phyloP scores from a whole-genome alignment of 2,888 invertebrate genomes.

The Aproaerema taeniolella region DNA sequence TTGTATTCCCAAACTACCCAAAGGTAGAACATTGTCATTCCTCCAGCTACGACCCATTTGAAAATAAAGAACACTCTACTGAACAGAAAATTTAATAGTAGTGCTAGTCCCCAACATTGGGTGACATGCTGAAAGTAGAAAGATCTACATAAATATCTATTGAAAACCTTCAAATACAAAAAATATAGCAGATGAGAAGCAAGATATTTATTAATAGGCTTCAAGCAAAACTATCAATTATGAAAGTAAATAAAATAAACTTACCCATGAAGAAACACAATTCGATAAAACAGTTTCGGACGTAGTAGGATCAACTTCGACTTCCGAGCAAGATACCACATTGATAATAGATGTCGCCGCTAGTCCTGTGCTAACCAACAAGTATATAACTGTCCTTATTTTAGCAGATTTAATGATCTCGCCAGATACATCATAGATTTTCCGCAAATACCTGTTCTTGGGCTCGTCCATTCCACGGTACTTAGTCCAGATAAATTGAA shows the following conservation, averaged over 20 bases:
- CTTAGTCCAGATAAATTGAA: constrained; percentile 82
- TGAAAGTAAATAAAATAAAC: constrained; percentile 15
- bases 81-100: constrained; percentile 87
- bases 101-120: constrained; percentile 80
- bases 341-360: constrained; percentile 81
- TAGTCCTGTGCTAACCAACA: constrained; percentile 80
- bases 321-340: constrained; percentile 66
- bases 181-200: neutral
- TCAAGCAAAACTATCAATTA: neutral
- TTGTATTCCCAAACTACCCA: constrained; percentile 82
- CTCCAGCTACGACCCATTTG: constrained; percentile 84
- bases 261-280: constrained; percentile 73
- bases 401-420: constrained; percentile 79
- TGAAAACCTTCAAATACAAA: too few relatives aligned
- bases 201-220: too few relatives aligned
- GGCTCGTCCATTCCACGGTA: constrained; percentile 75
- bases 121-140: constrained; percentile 84
- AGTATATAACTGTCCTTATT: constrained; percentile 81
- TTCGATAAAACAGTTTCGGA: constrained; percentile 50
- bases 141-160: too few relatives aligned
- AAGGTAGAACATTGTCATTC: constrained; percentile 81
- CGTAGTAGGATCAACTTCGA: constrained; percentile 28
- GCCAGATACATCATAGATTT: constrained; percentile 79
- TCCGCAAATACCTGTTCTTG: constrained; percentile 63
- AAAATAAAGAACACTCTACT: constrained; percentile 89